These are phyloP conservation scores for Panopea generosa DNA, from an alignment of 2,888 invertebrate species.

Conservation along the genomic window DNA sequence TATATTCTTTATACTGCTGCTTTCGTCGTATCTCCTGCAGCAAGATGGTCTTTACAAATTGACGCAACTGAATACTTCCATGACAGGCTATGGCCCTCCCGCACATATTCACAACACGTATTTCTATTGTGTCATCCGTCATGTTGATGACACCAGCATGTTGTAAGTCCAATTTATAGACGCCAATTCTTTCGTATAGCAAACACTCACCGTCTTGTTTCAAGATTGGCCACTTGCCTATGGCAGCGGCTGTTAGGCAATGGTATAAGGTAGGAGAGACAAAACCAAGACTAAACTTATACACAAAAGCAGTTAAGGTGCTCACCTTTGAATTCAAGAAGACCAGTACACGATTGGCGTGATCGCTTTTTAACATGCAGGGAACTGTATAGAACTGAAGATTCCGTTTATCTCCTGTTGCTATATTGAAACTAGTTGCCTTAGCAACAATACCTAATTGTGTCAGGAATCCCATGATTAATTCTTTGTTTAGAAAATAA, in stretches of 20 bases:
- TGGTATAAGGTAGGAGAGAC: too few relatives aligned
- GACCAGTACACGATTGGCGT: too few relatives aligned
- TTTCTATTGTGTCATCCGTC: constrained; percentile 9
- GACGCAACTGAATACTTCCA: background rate
- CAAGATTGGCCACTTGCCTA: constrained; percentile 26
- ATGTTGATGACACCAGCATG: constrained; percentile 30
- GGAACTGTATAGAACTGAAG: constrained; percentile 24
- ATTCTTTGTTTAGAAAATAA: constrained; percentile 17
- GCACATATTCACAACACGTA: constrained; percentile 1
- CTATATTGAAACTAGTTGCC: constrained; percentile 4
- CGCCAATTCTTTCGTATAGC: constrained; percentile 13
- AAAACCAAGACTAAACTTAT: too few relatives aligned
- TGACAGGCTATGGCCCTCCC: constrained; percentile 1
- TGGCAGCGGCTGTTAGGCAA: background rate
- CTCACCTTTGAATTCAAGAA: too few relatives aligned
- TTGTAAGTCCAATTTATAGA: constrained; percentile 12
- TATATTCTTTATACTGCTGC: constrained; percentile 1
- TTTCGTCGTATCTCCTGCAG: background rate
- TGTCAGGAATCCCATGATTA: constrained; percentile 16
- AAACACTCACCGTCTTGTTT: background rate
- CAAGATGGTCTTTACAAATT: constrained; percentile 1
- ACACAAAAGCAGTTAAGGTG: too few relatives aligned
- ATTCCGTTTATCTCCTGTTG: background rate
- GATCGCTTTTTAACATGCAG: constrained; percentile 2
- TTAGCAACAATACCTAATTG: constrained; percentile 24